Conservation (phyloP, 2,113 vertebrate species). For the human (Homo sapiens) region DNA sequence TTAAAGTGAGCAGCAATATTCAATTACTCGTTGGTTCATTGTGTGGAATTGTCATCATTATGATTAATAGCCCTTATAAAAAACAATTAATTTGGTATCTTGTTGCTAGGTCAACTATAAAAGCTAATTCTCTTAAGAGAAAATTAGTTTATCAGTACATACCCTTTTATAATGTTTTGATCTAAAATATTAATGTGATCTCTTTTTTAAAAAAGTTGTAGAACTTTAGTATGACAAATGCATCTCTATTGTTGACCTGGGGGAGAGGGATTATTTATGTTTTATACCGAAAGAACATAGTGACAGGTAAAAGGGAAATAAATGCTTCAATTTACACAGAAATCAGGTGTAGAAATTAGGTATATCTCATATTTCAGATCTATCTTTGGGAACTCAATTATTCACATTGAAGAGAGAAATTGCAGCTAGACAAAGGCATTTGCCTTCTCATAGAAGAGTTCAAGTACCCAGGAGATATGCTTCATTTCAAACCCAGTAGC, state of each 20-base stretch:
- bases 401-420: neutral
- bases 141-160: constrained; percentile 76
- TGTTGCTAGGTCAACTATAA: constrained; percentile 85
- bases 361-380: constrained; percentile 27
- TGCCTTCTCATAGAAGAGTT: constrained; percentile 44
- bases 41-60: constrained; percentile 80
- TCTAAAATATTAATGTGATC: constrained; percentile 51
- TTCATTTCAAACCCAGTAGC: constrained; percentile 31
- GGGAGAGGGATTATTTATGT: neutral
- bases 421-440: neutral
- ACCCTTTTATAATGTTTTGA: constrained; percentile 73
- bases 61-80: constrained; percentile 83
- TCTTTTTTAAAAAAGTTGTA: constrained; percentile 50
- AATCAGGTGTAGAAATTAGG: constrained; percentile 24
- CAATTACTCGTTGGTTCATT: constrained; percentile 74
- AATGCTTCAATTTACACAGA: constrained; percentile 27
- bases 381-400: constrained; percentile 1
- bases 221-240: constrained; percentile 28
- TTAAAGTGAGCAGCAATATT: constrained; percentile 80
- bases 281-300: neutral
- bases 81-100: constrained; percentile 85
- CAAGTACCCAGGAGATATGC: constrained; percentile 39
- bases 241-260: neutral
- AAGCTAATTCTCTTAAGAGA: constrained; percentile 80
- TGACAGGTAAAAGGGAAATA: constrained; percentile 3